Evolutionary conservation across 53 echinoderm and acorn worm species (phyloP).

Genomic region (Stichopus horrens): DNA sequence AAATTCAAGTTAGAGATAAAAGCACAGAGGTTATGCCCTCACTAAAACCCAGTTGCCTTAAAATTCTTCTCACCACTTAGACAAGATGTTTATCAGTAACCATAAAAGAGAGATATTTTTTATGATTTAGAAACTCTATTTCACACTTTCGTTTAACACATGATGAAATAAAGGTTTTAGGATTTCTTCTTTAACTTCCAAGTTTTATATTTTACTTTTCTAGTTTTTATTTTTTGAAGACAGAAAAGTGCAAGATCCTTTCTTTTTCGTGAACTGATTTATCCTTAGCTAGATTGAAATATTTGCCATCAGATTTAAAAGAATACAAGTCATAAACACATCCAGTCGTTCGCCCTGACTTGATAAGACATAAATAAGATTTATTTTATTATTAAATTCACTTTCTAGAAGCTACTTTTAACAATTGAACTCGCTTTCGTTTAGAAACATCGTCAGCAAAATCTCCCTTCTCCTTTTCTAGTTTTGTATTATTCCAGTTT

Average conservation of each 20-base stretch:
- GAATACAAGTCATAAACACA: not conserved
- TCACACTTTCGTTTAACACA: no score
- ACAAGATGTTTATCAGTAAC: no score
- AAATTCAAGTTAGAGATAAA: no score
- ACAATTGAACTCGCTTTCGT: not conserved
- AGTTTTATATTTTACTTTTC: not conserved
- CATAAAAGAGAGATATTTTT: no score
- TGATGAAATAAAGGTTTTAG: not conserved
- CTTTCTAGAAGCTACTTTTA: not conserved
- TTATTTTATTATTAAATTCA: conserved; percentile 4
- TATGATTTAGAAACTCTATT: no score
- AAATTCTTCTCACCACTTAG: no score
- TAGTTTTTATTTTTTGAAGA: not conserved
- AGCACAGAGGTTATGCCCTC: no score
- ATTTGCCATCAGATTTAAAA: not conserved
- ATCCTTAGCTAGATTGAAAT: not conserved
- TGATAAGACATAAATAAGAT: conserved; percentile 5
- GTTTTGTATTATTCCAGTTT: not conserved
- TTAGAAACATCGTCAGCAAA: not conserved
- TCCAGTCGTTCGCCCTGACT: not conserved
- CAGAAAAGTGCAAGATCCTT: conserved; percentile 8
- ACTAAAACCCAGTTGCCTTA: no score
- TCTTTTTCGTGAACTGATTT: not conserved
- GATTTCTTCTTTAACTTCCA: not conserved
- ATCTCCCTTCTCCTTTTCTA: not conserved